Percentiles rank a stretch among this genome's conserved stretches.
Conservation (phyloP, 2,888 invertebrate species). For the Aspidiotus rigidus region DNA sequence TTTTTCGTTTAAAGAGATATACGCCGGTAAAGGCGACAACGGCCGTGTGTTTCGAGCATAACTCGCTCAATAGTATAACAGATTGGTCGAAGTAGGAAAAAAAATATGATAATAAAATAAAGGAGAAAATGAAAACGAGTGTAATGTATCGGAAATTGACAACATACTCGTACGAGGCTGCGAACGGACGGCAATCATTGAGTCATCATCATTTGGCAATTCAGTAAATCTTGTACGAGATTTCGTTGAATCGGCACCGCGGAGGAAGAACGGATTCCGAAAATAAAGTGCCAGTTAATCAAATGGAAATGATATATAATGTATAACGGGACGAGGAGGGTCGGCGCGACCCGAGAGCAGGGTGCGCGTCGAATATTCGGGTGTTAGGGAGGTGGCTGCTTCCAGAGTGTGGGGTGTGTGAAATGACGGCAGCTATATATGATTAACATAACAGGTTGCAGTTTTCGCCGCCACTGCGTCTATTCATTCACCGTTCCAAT, state of each 20-base stretch:
- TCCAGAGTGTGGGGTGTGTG: slow-evolving; percentile 23
- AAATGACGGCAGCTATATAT: slow-evolving; percentile 15
- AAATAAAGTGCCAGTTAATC: slow-evolving; percentile 33
- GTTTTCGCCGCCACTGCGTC: slow-evolving; percentile 10
- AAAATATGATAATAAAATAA: not conserved
- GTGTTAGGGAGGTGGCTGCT: not conserved
- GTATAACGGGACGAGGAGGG: slow-evolving; percentile 26
- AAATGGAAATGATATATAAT: slow-evolving; percentile 33
- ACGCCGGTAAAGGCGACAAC: too few species aligned
- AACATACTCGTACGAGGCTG: slow-evolving; percentile 2
- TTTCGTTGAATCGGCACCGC: slow-evolving; percentile 30
- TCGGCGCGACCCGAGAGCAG: not conserved
- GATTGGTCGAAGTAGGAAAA: not conserved
- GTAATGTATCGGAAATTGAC: slow-evolving; percentile 33
- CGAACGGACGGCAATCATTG: slow-evolving; percentile 21
- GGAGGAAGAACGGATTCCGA: slow-evolving; percentile 22
- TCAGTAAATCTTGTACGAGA: slow-evolving; percentile 23
- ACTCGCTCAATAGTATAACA: not conserved
- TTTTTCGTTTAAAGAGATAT: too few species aligned
- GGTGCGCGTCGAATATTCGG: not conserved
- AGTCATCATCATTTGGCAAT: slow-evolving; percentile 33
- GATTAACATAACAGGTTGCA: slow-evolving; percentile 34
- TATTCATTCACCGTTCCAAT: not conserved
- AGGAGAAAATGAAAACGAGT: slow-evolving; percentile 16
- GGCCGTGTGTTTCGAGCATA: too few species aligned